Evolutionary conservation across 2,888 invertebrate genomes (phyloP), one percentile per base, ranked within the genome.

Genomic region (Dolichomitus sp.): DNA sequence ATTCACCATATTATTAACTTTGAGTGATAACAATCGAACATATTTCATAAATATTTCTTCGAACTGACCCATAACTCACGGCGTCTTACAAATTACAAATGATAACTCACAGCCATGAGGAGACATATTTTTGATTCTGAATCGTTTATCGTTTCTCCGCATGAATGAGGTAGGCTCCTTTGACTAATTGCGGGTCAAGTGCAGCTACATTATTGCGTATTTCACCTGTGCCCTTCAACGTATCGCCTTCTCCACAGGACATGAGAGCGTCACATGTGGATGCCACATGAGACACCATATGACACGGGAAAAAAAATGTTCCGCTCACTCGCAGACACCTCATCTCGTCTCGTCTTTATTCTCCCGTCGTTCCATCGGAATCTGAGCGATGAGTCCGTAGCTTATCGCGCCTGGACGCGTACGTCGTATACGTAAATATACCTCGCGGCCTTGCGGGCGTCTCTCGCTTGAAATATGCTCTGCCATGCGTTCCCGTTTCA

Each of bases 341-440:
- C 61, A 45, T 57, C 73, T 48, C 12, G 33, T 61, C 61, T 61
- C 61, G n/a, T 37, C 48, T 45, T 45, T 37, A 33, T 19, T 50
- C 73, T 45, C 33, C 50, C 9, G 27, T 48, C 48, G 61, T 61
- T 73, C 61, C 61, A 37, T 50, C 61, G 45, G 61, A 61, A 73
- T 73, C 73, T 61, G 73, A 73, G 73, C 73, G 73, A 73, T 61
- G 73, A 73, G 73, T 61, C 48, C 73, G 50, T 61, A 17, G 73
- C 61, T 73, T 73, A 73, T 73, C 73, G 59, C 73, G 59, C 61
- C 50, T 61, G 59, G 48, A 61, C 50, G 61, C 59, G 48, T 72
- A 59, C 37, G 17, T n/a, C 52, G 23, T 52, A 59, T 59, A 72
- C 61, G 48, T 61, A 37, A 61, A 73, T 61, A 61, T 50, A 50